These are phyloP conservation scores for Chondrosia reniformis DNA, from an alignment of 37 sponge, comb jelly and placozoan species.

Conservation along the genomic window DNA sequence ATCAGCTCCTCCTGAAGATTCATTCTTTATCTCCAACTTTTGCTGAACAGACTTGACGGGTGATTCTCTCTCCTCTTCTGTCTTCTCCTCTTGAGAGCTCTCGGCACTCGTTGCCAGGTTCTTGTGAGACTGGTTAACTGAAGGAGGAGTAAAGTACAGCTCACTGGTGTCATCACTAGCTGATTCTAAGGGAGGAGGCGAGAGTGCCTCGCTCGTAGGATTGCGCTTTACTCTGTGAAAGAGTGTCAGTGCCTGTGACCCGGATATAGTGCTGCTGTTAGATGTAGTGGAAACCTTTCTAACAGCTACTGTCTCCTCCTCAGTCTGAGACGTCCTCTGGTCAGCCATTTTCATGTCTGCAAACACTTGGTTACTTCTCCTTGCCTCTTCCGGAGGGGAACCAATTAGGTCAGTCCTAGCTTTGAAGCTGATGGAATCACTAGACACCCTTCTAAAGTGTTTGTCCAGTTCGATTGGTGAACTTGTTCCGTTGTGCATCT, in stretches of 20 bases:
- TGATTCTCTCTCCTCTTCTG: neutral
- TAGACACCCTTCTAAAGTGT: neutral
- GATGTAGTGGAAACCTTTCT: neutral
- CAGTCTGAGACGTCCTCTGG: neutral
- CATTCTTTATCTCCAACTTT: neutral
- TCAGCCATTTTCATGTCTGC: neutral
- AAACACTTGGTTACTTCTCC: neutral
- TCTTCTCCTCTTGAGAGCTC: slow-evolving; percentile 4
- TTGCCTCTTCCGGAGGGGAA: neutral
- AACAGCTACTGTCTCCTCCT: neutral
- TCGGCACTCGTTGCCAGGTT: neutral
- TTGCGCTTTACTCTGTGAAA: neutral
- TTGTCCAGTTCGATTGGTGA: neutral
- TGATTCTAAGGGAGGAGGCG: neutral
- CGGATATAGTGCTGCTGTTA: neutral
- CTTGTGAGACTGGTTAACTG: neutral
- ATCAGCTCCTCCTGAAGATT: neutral
- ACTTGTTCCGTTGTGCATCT: no score
- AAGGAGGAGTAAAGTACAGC: neutral
- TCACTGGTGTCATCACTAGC: neutral
- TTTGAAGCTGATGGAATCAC: neutral
- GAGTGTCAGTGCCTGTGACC: neutral
- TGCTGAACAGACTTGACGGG: neutral
- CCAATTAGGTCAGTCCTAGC: neutral
- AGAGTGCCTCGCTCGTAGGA: neutral